Evolutionary conservation across 35 echinoderm and acorn worm genomes (phyloP), one percentile per base, ranked within the genome.

Genomic region (Patiria miniata): DNA sequence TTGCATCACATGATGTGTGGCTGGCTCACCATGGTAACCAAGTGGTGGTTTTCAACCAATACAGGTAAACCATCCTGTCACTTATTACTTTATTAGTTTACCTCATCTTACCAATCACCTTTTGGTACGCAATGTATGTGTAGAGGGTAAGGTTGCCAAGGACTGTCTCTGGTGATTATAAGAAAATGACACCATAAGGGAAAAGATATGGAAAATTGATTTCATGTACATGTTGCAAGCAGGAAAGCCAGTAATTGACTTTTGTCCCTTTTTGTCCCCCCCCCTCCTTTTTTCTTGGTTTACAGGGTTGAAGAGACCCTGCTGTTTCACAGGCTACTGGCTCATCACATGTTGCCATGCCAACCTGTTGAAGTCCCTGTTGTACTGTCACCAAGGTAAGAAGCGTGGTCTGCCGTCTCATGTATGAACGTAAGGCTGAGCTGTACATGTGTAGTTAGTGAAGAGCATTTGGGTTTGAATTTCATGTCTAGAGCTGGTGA

Each of bases 1-100:
- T 92, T 34, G 29, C 78, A 53, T 79, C 78, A 36, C 79, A 92
- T 83, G 85, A 78, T 53, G 19, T 92, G n/a, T 92, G 90, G 90
- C 50, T 87, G 21, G 85, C 77, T 39, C 32, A 82, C 50, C 39
- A 52, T 5, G 78, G 50, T 9, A 65, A 82, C 6, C 60, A 92
- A 23, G 33, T 92, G 28, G 37, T 77, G 29, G 44, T 92, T 22
- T 86, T 86, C 32, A 92, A 92, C 39, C 90, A 87, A 18, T 87
- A 92, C 79, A 87, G 77, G 78, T 87, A 22, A 73, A 3, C 12
- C 36, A 29, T 37, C 9, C 19, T 60, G 36, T 84, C 56, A 59
- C 19, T 2, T n/a, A n/a, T n/a, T n/a, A n/a, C n/a, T n/a, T n/a
- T n/a, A n/a, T n/a, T n/a, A n/a, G n/a, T n/a, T n/a, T n/a, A n/a